These are phyloP conservation scores for Anguilla obscura DNA, from an alignment of 2,797 vertebrate genomes.

Conservation along the genomic window DNA sequence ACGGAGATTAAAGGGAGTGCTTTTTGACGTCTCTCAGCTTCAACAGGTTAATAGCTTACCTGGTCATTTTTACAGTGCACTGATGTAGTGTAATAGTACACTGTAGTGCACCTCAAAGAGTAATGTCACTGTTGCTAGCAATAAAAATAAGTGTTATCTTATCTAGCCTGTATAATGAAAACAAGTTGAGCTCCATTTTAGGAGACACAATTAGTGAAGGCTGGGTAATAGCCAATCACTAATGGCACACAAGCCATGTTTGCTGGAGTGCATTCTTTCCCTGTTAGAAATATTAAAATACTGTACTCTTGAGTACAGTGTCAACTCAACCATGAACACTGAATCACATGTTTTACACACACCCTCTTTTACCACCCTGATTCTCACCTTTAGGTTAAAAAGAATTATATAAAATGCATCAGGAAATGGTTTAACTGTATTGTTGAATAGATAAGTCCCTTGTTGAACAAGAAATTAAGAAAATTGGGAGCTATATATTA, in stretches of 20 bases:
- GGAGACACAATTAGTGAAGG: background rate
- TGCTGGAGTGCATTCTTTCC: background rate
- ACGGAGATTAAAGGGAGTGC: too few relatives aligned
- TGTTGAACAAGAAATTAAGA: too few relatives aligned
- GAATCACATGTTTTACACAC: background rate
- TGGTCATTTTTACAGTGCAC: background rate
- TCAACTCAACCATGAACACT: too few relatives aligned
- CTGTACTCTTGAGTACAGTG: background rate
- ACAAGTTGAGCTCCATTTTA: background rate
- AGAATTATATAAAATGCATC: background rate
- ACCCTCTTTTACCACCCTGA: background rate
- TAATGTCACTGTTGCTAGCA: background rate
- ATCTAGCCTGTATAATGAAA: background rate
- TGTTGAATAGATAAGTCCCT: background rate
- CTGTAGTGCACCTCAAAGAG: background rate
- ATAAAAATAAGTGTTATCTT: background rate
- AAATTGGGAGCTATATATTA: too few relatives aligned
- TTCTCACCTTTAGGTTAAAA: conserved; percentile 19
- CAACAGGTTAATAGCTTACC: background rate
- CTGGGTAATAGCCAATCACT: background rate
- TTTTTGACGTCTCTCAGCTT: too few relatives aligned
- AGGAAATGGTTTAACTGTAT: conserved; percentile 6
- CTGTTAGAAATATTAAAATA: background rate
- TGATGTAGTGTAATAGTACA: background rate
- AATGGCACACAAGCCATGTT: background rate